Evolutionary conservation across 2,113 vertebrate genomes (phyloP).

Genomic region (Connochaetes taurinus): DNA sequence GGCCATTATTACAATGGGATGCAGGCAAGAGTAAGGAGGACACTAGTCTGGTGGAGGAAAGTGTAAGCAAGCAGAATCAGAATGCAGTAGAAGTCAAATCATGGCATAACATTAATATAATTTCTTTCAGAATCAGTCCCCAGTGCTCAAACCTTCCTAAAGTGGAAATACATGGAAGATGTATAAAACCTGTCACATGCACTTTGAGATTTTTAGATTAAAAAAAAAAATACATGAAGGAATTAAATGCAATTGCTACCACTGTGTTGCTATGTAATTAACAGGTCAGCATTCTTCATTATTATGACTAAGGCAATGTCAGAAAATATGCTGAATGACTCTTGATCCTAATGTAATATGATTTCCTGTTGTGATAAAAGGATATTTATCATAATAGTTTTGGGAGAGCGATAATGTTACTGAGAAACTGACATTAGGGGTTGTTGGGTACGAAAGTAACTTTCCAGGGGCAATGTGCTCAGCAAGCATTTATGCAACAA

Average conservation of each 20-base stretch:
- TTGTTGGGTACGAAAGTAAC: background rate
- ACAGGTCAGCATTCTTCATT: background rate
- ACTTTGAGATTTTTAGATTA: background rate
- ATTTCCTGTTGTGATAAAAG: conserved; percentile 35
- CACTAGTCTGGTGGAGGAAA: background rate
- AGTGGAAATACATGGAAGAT: background rate
- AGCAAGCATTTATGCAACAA: background rate
- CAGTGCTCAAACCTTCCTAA: background rate
- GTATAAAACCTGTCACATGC: background rate
- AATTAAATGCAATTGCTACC: background rate
- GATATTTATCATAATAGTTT: background rate
- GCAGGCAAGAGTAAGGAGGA: background rate
- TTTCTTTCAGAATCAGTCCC: background rate
- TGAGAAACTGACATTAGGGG: background rate
- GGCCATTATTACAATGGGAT: background rate
- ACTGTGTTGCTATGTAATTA: background rate
- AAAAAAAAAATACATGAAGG: background rate
- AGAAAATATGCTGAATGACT: background rate
- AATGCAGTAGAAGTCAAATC: background rate
- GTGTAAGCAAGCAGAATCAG: background rate
- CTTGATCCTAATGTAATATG: background rate
- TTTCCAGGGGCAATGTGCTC: background rate
- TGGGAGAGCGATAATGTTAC: background rate
- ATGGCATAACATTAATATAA: background rate
- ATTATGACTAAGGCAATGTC: background rate